Base-by-base conservation (phyloP, 2,113 vertebrate genomes). In the Mesembrinibis cayennensis region DNA sequence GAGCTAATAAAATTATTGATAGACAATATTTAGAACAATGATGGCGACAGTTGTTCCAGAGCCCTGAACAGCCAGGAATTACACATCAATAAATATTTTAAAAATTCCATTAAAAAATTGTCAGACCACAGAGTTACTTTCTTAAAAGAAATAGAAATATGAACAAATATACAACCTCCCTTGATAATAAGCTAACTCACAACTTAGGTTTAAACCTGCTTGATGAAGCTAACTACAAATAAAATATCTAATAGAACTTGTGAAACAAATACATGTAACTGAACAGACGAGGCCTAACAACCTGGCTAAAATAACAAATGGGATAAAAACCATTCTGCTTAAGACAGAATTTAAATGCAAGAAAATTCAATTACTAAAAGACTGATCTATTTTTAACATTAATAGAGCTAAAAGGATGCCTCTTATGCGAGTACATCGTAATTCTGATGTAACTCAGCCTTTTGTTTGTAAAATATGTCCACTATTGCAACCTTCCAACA, bases 391-490 rank as follows among this genome's bases (percentile, higher is more conserved):
- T 93, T 92, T 95, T 87, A 90, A 83, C 44, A 69, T 29, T 29
- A 55, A 30, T 4, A 70, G 36, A 89, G 47, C 13, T 79, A 40
- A 85, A 92, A 78, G 69, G 72, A 76, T 38, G 61, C 29, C 34
- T 89, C n/a, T 83, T 80, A 58, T 19, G n/a, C 0, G 3, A 80
- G 44, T 76, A 90, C 58, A 82, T 76, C 44, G 27, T 84, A 82
- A 89, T 82, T 82, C 18, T 74, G 30, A 92, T 90, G 34, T 29
- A 78, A 78, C 34, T 87, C 61, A 44, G 66, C 13, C 67, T 74
- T 91, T 89, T 90, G 52, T 87, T 90, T 71, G 49, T 56, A 90
- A 94, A 95, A 69, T 65, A 91, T 74, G 81, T 74, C 95, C 95
- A 89, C 34, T 87, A 56, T 20, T 67, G 58, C 49, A 96, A 92